Conservation (phyloP, 2,888 invertebrate genomes). For the Pomacea canaliculata region DNA sequence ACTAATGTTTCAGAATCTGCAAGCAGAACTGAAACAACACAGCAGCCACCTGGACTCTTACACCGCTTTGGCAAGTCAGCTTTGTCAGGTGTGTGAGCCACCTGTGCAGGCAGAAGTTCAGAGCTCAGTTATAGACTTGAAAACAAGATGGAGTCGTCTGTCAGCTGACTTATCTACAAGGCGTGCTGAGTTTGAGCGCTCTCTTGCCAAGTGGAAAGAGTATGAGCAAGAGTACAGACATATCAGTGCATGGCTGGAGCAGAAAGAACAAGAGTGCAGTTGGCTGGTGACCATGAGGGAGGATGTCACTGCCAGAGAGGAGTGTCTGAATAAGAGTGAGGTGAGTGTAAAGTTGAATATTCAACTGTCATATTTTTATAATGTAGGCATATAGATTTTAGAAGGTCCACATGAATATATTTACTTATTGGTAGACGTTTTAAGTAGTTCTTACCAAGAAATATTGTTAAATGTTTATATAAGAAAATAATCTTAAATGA, state of each 20-base stretch:
- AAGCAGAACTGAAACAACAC: slow-evolving; percentile 47
- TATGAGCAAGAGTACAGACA: slow-evolving; percentile 56
- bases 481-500: too few relatives aligned
- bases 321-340: slow-evolving; percentile 51
- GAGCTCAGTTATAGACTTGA: slow-evolving; percentile 49
- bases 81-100: slow-evolving; percentile 57
- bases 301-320: slow-evolving; percentile 41
- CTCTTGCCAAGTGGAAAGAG: slow-evolving; percentile 55
- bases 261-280: slow-evolving; percentile 51
- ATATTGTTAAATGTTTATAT: too few relatives aligned
- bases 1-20: slow-evolving; percentile 39
- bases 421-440: too few relatives aligned
- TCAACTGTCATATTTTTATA: too few relatives aligned
- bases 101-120: slow-evolving; percentile 51
- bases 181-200: slow-evolving; percentile 48
- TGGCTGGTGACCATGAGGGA: slow-evolving; percentile 49
- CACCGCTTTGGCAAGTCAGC: slow-evolving; percentile 45
- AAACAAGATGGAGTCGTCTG: slow-evolving; percentile 52
- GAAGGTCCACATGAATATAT: too few relatives aligned
- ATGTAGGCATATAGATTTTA: too few relatives aligned
- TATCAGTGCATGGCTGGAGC: slow-evolving; percentile 55
- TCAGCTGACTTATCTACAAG: slow-evolving; percentile 42
- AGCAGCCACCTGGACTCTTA: slow-evolving; percentile 47
- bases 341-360: slow-evolving; percentile 32
- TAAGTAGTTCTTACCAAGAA: too few relatives aligned